Base-by-base conservation (phyloP, 2,888 invertebrate species). In the Caenorhabditis sp. region DNA sequence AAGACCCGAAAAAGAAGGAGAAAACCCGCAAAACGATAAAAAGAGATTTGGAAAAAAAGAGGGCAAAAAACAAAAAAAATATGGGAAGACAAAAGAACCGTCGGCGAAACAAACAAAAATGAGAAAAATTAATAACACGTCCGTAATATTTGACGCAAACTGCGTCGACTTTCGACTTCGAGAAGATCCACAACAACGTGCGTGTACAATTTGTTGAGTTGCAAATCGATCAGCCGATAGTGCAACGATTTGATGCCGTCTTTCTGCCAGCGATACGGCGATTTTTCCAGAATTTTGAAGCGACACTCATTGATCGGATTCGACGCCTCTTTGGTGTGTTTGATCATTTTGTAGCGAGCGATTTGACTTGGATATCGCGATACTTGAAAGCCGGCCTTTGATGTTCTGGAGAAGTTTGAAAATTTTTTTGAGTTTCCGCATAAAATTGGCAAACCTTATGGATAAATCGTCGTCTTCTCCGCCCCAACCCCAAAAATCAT, bases 381-480 rank as follows among this genome's bases (percentile, higher is more conserved):
- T 88, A 99, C 94, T 89, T 94, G 93, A 78, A 94, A 92, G n/a
- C 86, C 86, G 37, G 81, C 79, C 31, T 79, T 59, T 14, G 64
- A 64, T 0, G 86, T 83, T 53, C 85, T 84, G 43, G 66, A 81
- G 51, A 31, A 53, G 3, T 14, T n/a, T 19, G 51, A 49, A n/a
- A 26, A 54, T 51, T 50, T 14, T 53, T 21, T 59, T 17, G 4
- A 55, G 14, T 55, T n/a, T n/a, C n/a, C 27, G 14, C 24, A 17
- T 14, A 55, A 55, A 19, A 31, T 19, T 8, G 17, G 21, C 27
- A 19, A 60, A 86, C 83, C 87, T 81, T 89, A 93, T 93, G 50
- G 93, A 93, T 93, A 97, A 94, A 87, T 97, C 97, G 88, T 97
- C 97, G 88, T 97, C 97, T 89, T 97, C 97, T 0, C 94, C 96